Conservation (phyloP, 2,797 vertebrate genomes). For the Rallus crepitans region DNA sequence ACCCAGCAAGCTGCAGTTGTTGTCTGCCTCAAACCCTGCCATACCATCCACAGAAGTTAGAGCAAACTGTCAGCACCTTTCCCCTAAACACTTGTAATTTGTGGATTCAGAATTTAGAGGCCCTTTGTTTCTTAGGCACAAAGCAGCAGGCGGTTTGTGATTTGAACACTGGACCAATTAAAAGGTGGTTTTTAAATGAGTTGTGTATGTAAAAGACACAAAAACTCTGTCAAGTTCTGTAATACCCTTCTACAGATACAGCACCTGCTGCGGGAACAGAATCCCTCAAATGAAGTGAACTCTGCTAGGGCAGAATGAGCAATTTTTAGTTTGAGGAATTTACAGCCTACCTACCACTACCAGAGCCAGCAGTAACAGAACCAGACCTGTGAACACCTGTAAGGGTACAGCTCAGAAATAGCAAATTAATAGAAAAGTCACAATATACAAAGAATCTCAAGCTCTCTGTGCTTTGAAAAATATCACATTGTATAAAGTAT, state of each 20-base stretch:
- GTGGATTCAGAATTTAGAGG: not conserved
- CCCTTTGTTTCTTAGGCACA: not conserved
- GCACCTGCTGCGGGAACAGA: not conserved
- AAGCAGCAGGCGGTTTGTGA: not conserved
- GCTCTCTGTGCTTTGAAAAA: conserved; percentile 10
- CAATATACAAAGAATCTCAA: conserved; percentile 9
- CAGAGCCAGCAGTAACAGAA: not conserved
- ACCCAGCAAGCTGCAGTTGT: not conserved
- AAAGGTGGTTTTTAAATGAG: not conserved
- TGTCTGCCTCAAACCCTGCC: not conserved
- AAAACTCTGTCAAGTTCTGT: not conserved
- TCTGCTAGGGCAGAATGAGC: not conserved
- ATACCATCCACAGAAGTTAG: not conserved
- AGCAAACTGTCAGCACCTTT: not conserved
- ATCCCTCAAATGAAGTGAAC: not conserved
- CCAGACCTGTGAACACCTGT: not conserved
- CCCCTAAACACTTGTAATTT: not conserved
- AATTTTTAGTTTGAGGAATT: not conserved
- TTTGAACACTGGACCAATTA: not conserved
- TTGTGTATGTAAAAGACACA: not conserved
- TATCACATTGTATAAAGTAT: not conserved
- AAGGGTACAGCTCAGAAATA: not conserved
- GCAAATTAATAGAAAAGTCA: not conserved
- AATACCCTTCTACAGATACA: not conserved
- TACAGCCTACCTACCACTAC: not conserved